Evolutionary conservation across 2,113 vertebrate genomes (phyloP), one percentile per base, ranked within the genome.

Genomic region (Pseudorhombus dupliciocellatus): DNA sequence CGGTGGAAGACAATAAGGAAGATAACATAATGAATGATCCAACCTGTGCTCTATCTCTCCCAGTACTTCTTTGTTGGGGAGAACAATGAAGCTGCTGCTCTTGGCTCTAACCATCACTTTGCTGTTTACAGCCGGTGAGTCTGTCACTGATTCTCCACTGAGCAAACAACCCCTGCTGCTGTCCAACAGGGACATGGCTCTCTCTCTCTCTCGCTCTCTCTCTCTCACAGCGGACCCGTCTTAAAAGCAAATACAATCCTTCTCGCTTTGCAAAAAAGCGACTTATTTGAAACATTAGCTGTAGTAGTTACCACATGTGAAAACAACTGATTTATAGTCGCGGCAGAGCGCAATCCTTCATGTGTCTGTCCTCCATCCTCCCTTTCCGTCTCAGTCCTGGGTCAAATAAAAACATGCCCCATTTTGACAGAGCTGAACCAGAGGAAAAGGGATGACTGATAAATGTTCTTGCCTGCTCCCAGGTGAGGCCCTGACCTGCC

Each of bases 91-190:
- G 88, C 12, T 88, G 56, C 53, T 91, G 68, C 20, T 86, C 14
- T 79, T 93, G 60, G 77, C 77, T 60, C 40, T 92, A 34, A 46
- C 74, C 59, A 24, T 89, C 4, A 11, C 74, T 42, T 77, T 93
- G 76, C 73, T 91, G 77, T 84, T 92, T 65, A 50, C 90, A 70
- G 84, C 80, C 30, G 88, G 93, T 94, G 75, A 90, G 93, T 90
- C 57, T 82, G 78, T 86, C 84, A 79, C 81, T 83, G 59, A 81
- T 86, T 86, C 54, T 83, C 85, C 81, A 79, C 81, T 80, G 66
- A 73, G 53, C 61, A 69, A 83, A 87, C 67, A 57, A 56, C 5
- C 26, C 64, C 46, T 25, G 61, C 77, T 57, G 66, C 71, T 54
- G 74, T 61, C 65, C 67, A 69, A 51, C 80, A 58, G 37, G 18